Base-by-base conservation (phyloP, 2,888 invertebrate species). In the Eupithecia vulgata region DNA sequence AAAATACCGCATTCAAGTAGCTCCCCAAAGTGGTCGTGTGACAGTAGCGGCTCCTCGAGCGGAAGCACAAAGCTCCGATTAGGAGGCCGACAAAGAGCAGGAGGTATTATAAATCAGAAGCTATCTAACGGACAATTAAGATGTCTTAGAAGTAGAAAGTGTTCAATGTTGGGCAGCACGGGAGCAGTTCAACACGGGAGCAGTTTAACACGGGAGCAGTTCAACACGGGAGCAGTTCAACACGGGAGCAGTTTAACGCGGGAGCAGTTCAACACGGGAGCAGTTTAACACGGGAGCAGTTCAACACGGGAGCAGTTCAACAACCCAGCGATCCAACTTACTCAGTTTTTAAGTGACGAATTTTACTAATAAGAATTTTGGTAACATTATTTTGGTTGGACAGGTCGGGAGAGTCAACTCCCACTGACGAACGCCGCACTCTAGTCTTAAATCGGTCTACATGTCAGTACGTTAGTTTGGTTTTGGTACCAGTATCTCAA, bases 61-160 rank as follows among this genome's bases (percentile, higher is more conserved):
- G 75, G 75, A 73, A 75, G 75, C 75, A 48, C 69, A 71, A 67
- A 67, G 37, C 70, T n/a, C 61, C 30, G 75, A 75, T 75, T 73
- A 82, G 78, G 81, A 67, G 80, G 91, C 93, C 94, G 94, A 93
- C 94, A 94, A 94, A 93, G 93, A 30, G 40, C 81, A 83, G 87
- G 89, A 91, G 84, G 87, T 85, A 86, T 89, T 93, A 94, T 94
- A 94, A 94, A 94, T 94, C 93, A 91, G 87, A 85, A 82, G 81
- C 89, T 91, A 93, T 93, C 92, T 81, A 83, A 85, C 80, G 80
- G 86, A 91, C 93, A 92, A 93, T 93, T 93, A 94, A 93, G 93
- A 92, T 87, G 89, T 93, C 89, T 78, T 52, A 73, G 68, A 74
- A 74, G 75, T 72, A 35, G 68, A 75, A 66, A 68, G 76, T 68